Evolutionary conservation across 2,888 invertebrate species (phyloP).

Genomic region (Tenthredo distinguenda): DNA sequence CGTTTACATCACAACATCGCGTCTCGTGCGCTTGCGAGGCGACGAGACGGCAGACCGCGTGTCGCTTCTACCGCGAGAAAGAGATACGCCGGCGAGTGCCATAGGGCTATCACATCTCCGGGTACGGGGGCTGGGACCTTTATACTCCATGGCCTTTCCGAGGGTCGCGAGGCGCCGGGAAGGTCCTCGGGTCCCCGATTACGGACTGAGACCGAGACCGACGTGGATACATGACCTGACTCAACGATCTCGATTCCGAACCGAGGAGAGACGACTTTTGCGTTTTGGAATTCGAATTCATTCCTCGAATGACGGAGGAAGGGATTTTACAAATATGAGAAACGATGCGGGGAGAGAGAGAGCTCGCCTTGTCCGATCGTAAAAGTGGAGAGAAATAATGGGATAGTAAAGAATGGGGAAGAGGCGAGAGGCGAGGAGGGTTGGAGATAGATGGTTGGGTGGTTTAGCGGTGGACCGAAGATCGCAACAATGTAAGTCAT

Average conservation of each 20-base stretch:
- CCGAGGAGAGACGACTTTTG: neutral
- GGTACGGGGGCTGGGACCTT: slow-evolving; percentile 66
- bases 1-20: neutral
- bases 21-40: neutral
- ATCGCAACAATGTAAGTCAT: slow-evolving; percentile 76
- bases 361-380: too few species aligned
- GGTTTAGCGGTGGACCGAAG: slow-evolving; percentile 16
- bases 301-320: too few species aligned
- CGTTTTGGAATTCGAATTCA: too few species aligned
- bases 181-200: slow-evolving; percentile 59
- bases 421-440: neutral
- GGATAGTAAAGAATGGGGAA: neutral
- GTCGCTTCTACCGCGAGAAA: slow-evolving; percentile 48
- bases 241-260: slow-evolving; percentile 24
- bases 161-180: slow-evolving; percentile 57
- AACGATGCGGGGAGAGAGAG: too few species aligned
- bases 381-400: neutral
- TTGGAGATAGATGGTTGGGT: slow-evolving; percentile 2
- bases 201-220: slow-evolving; percentile 44
- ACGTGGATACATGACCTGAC: slow-evolving; percentile 5
- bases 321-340: too few species aligned
- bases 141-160: slow-evolving; percentile 61
- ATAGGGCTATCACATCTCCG: slow-evolving; percentile 65
- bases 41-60: neutral
- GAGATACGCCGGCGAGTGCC: slow-evolving; percentile 55